These are phyloP conservation scores for Aporrectodea caliginosa DNA, from an alignment of 1,140 invertebrate species.

Conservation along the genomic window DNA sequence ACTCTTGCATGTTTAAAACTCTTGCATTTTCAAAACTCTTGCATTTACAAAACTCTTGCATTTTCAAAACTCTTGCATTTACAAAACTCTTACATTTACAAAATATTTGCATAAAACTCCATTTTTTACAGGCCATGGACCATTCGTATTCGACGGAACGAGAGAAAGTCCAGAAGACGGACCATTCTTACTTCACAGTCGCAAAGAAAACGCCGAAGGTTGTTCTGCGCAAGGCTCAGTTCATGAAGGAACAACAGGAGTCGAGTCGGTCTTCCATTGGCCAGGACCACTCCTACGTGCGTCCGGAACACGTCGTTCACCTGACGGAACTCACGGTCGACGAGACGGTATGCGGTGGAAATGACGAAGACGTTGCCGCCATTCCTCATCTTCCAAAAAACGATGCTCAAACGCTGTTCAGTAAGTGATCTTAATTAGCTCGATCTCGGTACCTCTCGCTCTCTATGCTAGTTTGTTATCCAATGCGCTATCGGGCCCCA, in stretches of 20 bases:
- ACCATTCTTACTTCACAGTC: constrained; percentile 19
- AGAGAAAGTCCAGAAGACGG: constrained; percentile 13
- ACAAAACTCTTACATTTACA: too few relatives aligned
- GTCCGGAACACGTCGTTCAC: neutral
- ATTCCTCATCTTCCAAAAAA: neutral
- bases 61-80: too few relatives aligned
- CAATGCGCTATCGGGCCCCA: neutral
- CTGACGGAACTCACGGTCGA: neutral
- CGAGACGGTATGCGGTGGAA: too few relatives aligned
- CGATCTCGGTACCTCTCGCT: neutral
- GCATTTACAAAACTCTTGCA: too few relatives aligned
- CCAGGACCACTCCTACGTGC: constrained; percentile 18
- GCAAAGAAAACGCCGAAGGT: constrained; percentile 24
- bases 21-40: too few relatives aligned
- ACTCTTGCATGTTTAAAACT: too few relatives aligned
- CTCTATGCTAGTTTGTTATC: neutral
- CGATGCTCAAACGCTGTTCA: neutral
- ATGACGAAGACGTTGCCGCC: neutral
- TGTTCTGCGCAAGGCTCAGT: constrained; percentile 23
- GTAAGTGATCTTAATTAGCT: neutral
- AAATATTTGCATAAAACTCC: too few relatives aligned
- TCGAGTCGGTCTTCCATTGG: neutral
- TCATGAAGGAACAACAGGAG: constrained; percentile 12
- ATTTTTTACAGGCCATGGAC: constrained; percentile 1
- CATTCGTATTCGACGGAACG: constrained; percentile 22